Evolutionary conservation across 2,888 invertebrate genomes (phyloP).

Genomic region (Linnaemya tessellans): DNA sequence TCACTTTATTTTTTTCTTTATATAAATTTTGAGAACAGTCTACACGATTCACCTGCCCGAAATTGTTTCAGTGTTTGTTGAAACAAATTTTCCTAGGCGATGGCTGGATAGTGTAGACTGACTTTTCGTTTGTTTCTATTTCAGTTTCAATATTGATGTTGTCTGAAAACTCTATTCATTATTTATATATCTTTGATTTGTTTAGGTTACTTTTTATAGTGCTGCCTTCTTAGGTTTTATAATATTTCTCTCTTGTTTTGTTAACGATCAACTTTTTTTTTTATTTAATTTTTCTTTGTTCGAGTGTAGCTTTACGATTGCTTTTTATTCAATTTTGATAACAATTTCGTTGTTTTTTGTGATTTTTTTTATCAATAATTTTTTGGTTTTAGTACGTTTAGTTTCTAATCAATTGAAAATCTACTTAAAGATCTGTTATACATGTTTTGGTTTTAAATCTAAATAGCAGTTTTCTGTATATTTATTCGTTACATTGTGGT

Average conservation of each 20-base stretch:
- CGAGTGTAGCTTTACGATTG: slow-evolving; percentile 29
- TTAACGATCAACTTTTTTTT: slow-evolving; percentile 66
- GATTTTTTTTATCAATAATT: slow-evolving; percentile 42
- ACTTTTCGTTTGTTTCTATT: slow-evolving; percentile 1
- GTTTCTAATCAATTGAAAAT: slow-evolving; percentile 62
- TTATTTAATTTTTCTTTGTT: slow-evolving; percentile 40
- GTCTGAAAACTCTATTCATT: not conserved
- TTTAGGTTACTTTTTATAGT: not conserved
- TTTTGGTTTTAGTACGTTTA: slow-evolving; percentile 30
- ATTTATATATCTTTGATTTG: not conserved
- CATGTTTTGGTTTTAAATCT: slow-evolving; percentile 36
- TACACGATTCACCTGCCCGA: not conserved
- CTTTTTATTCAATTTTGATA: slow-evolving; percentile 9
- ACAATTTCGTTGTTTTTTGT: slow-evolving; percentile 65
- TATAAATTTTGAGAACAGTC: not conserved
- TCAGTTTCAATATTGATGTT: slow-evolving; percentile 3
- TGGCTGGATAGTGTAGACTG: not conserved
- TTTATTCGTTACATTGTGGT: slow-evolving; percentile 20
- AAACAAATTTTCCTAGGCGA: not conserved
- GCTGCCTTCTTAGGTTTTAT: not conserved
- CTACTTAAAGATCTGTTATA: slow-evolving; percentile 60
- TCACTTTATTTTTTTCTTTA: slow-evolving; percentile 61
- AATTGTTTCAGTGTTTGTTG: not conserved
- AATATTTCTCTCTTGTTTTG: slow-evolving; percentile 37
- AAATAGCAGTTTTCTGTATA: slow-evolving; percentile 45